These are phyloP conservation scores for Harpagifer antarcticus DNA, from an alignment of 2,797 vertebrate species.

Conservation along the genomic window DNA sequence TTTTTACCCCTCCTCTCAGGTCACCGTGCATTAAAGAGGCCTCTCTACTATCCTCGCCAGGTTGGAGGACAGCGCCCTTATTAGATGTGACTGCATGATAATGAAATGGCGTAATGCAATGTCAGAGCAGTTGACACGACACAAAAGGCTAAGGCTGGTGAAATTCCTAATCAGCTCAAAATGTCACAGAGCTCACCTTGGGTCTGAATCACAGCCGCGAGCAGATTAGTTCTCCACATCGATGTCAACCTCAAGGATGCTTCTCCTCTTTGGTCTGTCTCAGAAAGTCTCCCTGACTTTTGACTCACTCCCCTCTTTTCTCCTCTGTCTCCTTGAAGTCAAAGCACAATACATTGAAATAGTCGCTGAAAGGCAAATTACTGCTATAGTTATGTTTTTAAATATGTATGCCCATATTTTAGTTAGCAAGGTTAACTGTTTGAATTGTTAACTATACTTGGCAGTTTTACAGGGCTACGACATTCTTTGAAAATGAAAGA, in stretches of 20 bases:
- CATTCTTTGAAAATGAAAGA: neutral
- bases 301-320: slow-evolving; percentile 36
- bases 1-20: slow-evolving; percentile 58
- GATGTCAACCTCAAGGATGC: slow-evolving; percentile 71
- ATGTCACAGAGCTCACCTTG: slow-evolving; percentile 80
- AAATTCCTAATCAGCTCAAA: slow-evolving; percentile 85
- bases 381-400: neutral
- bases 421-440: neutral
- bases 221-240: slow-evolving; percentile 69
- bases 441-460: neutral
- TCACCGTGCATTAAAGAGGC: slow-evolving; percentile 67
- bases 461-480: neutral
- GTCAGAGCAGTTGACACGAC: slow-evolving; percentile 80
- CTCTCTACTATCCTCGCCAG: slow-evolving; percentile 60
- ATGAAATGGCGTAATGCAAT: slow-evolving; percentile 81
- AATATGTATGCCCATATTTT: neutral
- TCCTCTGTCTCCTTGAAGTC: slow-evolving; percentile 11
- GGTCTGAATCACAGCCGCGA: slow-evolving; percentile 68
- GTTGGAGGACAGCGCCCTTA: slow-evolving; percentile 73
- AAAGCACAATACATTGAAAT: slow-evolving; percentile 1
- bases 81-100: slow-evolving; percentile 84
- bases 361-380: neutral
- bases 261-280: slow-evolving; percentile 51
- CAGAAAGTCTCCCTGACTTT: slow-evolving; percentile 48
- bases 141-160: slow-evolving; percentile 77